Conservation (phyloP, 2,113 vertebrate species). For the Albula glossodonta region DNA sequence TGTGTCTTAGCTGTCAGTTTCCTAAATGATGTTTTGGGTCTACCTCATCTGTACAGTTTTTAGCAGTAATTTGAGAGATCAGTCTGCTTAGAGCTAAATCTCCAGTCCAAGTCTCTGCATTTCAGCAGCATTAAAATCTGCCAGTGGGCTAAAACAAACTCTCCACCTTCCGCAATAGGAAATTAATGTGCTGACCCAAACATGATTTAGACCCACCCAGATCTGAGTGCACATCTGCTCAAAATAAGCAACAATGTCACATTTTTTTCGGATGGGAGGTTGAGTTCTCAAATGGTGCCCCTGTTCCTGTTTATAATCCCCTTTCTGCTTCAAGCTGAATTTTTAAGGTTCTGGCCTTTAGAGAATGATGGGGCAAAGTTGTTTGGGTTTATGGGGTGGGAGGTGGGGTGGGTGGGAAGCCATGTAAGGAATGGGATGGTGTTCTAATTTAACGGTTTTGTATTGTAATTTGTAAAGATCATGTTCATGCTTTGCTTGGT, state of each 20-base stretch:
- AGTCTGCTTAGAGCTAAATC: too few relatives aligned
- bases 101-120: background rate
- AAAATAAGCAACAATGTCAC: background rate
- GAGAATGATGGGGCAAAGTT: constrained; percentile 7
- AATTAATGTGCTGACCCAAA: background rate
- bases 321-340: background rate
- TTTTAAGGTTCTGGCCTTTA: constrained; percentile 24
- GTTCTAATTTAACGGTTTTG: constrained; percentile 38
- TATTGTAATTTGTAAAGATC: constrained; percentile 45
- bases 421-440: background rate
- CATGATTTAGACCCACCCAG: background rate
- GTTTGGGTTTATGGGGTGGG: constrained; percentile 23
- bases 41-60: background rate
- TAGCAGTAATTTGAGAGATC: background rate
- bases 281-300: background rate
- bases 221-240: background rate
- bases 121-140: background rate
- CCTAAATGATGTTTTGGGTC: background rate
- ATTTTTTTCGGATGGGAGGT: background rate
- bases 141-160: background rate
- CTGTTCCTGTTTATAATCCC: background rate
- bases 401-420: background rate
- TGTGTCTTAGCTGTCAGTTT: background rate
- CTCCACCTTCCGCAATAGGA: background rate
- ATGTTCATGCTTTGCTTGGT: constrained; percentile 37